These are phyloP conservation scores for Mesitornis unicolor DNA, from an alignment of 2,113 vertebrate species.

Conservation along the genomic window DNA sequence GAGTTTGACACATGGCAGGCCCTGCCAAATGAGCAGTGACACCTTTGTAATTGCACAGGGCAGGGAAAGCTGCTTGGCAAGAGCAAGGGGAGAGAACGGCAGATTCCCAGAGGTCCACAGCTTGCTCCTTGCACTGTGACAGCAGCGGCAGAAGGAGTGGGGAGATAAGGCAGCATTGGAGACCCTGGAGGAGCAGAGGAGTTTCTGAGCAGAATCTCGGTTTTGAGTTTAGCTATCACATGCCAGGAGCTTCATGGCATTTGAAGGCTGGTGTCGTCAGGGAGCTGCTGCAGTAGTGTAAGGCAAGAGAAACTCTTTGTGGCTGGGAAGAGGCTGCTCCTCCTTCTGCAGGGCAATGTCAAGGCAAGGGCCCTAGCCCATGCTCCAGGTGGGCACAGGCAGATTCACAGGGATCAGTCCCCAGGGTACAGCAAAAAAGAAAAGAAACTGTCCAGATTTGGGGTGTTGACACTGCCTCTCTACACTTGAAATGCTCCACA, in stretches of 20 bases:
- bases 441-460: not conserved
- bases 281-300: not conserved
- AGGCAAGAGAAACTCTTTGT: not conserved
- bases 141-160: not conserved
- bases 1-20: accelerated
- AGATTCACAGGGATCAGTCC: not conserved
- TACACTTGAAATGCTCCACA: accelerated
- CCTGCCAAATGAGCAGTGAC: not conserved
- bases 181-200: not conserved
- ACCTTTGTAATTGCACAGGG: not conserved
- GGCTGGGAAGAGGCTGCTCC: not conserved
- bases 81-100: accelerated
- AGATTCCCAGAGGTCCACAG: not conserved
- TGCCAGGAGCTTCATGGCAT: accelerated
- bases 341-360: not conserved
- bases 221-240: not conserved
- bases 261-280: not conserved
- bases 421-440: not conserved
- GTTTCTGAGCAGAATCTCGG: not conserved
- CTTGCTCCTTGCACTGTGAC: not conserved
- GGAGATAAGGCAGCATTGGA: not conserved
- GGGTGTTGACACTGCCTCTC: no score
- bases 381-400: not conserved
- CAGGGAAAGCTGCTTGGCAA: not conserved
- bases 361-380: not conserved